Evolutionary conservation across 2,113 vertebrate genomes (phyloP).

Genomic region (Philantomba maxwellii): DNA sequence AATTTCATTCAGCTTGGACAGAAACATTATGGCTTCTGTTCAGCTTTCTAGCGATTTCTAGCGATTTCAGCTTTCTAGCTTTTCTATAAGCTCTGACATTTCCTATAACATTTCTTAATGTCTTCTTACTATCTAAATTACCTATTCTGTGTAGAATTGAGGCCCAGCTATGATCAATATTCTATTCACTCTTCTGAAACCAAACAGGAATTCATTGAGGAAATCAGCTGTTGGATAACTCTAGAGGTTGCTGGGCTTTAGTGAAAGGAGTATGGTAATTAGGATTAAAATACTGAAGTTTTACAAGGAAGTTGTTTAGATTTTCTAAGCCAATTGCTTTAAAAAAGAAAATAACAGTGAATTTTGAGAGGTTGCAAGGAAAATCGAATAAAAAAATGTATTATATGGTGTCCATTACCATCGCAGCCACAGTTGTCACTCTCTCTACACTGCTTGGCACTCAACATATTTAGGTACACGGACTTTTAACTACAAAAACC

Average conservation of each 20-base stretch:
- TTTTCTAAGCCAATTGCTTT: not conserved
- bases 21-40: not conserved
- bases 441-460: not conserved
- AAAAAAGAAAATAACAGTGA: not conserved
- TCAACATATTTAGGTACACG: not conserved
- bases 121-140: not conserved
- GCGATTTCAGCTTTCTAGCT: too few relatives aligned
- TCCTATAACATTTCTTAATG: not conserved
- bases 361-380: not conserved
- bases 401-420: not conserved
- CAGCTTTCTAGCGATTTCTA: not conserved
- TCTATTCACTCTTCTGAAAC: not conserved
- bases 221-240: not conserved
- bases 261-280: not conserved
- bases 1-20: not conserved
- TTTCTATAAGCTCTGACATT: not conserved
- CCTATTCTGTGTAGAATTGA: not conserved
- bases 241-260: not conserved
- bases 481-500: not conserved
- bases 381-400: not conserved
- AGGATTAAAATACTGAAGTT: not conserved
- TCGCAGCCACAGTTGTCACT: not conserved
- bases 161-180: not conserved
- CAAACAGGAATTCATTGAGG: not conserved
- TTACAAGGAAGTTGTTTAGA: not conserved